Base-by-base conservation (phyloP, 2,797 vertebrate species). In the Gymnothorax reevesii region DNA sequence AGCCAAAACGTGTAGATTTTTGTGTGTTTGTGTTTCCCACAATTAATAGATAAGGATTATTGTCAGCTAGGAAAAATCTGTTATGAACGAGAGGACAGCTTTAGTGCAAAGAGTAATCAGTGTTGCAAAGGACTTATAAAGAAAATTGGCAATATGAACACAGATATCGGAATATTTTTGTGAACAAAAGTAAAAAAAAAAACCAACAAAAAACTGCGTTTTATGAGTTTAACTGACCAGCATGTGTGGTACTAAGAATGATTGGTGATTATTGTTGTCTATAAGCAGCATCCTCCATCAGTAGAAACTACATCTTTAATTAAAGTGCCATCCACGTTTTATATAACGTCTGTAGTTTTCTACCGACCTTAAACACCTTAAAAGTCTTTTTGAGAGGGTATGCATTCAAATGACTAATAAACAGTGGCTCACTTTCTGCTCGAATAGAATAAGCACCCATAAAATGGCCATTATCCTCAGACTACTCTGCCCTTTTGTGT, bases 11-110 rank as follows among this genome's bases (percentile, higher is more conserved):
- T 73, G 25, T 73, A 10, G 69, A 73, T 73, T 42, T 4, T 33
- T 3, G 69, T 1, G 25, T 73, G 27, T 73, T 8, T 33, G 69
- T 10, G 69, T 25, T 27, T 33, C 69, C 17, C 27, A 8, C n/a
- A 66, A 66, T 66, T 66, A 66, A 66, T n/a, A 66, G 62, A 66
- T 66, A 66, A 66, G 62, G 62, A 66, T 22, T 66, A n/a, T 17
- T 15, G 15, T 62, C 1, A 73, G 25, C 27, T 2, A 33, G 69
- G 17, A 73, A 27, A 42, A 8, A 73, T 27, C 69, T 4, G 10
- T 10, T 27, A 12, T 15, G 25, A 73, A 73, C 15, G 27, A 27
- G 25, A 73, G 27, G 69, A 73, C 69, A 73, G 69, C 27, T 73
- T 27, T 42, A 27, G 25, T 10, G 69, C 8, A 42, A 73, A 27